phyloP scores from a whole-genome alignment of 2,888 invertebrate species.

The Ametastegia equiseti region DNA sequence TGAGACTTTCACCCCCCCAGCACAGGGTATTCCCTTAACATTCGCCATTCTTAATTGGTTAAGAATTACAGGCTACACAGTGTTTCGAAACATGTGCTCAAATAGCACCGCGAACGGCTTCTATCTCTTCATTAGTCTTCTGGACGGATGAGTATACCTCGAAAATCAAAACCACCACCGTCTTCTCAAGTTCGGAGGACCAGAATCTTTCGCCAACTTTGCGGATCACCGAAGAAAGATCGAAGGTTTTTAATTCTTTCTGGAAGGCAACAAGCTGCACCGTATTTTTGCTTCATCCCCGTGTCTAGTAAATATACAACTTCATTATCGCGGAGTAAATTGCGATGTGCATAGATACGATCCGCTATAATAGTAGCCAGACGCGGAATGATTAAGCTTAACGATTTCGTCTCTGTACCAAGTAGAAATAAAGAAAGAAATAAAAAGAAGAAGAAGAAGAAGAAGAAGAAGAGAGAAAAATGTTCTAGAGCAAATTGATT shows the following conservation, averaged over 20 bases:
- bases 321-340: too few relatives aligned
- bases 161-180: slow-evolving; percentile 12
- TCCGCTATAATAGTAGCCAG: background rate
- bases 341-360: background rate
- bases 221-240: background rate
- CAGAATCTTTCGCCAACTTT: background rate
- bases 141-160: background rate
- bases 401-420: background rate
- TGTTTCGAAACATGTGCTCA: too few relatives aligned
- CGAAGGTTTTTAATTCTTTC: background rate
- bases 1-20: too few relatives aligned
- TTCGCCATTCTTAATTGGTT: too few relatives aligned
- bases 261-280: too few relatives aligned
- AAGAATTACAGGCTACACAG: too few relatives aligned
- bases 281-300: too few relatives aligned
- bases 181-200: slow-evolving; percentile 17
- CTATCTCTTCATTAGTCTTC: background rate
- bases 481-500: background rate
- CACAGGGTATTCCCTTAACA: too few relatives aligned
- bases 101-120: too few relatives aligned
- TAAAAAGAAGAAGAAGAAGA: background rate
- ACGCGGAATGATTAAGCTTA: slow-evolving; percentile 2
- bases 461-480: background rate
- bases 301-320: too few relatives aligned
- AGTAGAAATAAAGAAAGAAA: background rate